phyloP scores from a whole-genome alignment of 2,888 invertebrate species.

The Cetonia aurata region DNA sequence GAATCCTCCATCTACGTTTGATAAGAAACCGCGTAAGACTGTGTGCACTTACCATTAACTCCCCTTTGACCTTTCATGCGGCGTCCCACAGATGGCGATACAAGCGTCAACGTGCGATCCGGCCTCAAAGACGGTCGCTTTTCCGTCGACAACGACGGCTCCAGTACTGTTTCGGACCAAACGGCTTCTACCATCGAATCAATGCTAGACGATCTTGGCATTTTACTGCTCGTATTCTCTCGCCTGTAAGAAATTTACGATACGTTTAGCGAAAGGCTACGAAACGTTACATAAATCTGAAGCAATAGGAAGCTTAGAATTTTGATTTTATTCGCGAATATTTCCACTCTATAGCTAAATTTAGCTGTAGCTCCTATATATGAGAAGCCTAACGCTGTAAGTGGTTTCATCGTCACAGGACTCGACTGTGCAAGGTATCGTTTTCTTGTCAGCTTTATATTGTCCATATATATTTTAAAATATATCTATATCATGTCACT shows the following conservation, averaged over 20 bases:
- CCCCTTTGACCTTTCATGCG: constrained; percentile 82
- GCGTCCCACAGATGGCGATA: constrained; percentile 82
- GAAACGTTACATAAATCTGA: not conserved
- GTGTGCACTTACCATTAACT: constrained; percentile 74
- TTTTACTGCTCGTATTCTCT: constrained; percentile 66
- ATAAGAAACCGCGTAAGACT: too few species aligned
- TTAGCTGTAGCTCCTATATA: too few species aligned
- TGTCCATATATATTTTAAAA: too few species aligned
- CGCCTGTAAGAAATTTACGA: constrained; percentile 64
- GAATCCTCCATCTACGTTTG: too few species aligned
- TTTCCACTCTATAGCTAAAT: too few species aligned
- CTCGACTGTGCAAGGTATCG: too few species aligned
- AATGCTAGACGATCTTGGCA: constrained; percentile 84
- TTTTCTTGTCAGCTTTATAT: too few species aligned
- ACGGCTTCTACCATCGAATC: constrained; percentile 83
- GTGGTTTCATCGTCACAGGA: too few species aligned
- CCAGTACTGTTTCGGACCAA: constrained; percentile 69
- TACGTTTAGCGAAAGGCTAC: not conserved
- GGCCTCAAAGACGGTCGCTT: constrained; percentile 67
- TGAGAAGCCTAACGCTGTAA: too few species aligned
- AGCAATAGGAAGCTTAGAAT: too few species aligned
- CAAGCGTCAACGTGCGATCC: constrained; percentile 71
- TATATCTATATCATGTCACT: too few species aligned
- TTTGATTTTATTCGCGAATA: too few species aligned
- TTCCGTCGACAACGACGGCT: constrained; percentile 61